phyloP scores from a whole-genome alignment of 92 coral and sea anemone genomes.

The Pocillopora meandrina region DNA sequence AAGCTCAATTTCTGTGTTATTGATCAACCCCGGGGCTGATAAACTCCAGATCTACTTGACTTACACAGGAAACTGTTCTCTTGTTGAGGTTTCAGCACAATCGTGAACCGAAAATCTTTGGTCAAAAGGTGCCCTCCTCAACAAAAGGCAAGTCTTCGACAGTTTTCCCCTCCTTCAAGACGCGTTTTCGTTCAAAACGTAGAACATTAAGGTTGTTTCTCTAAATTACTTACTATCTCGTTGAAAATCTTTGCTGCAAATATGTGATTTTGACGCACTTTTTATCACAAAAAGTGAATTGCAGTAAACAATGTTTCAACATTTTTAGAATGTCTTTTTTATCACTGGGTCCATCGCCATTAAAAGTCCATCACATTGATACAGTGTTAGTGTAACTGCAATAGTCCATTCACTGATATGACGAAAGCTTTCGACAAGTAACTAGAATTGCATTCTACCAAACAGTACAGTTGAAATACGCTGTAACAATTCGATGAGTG shows the following conservation, averaged over 20 bases:
- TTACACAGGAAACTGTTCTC: conserved; percentile 23
- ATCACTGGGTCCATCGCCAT: conserved; percentile 40
- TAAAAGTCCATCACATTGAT: conserved; percentile 40
- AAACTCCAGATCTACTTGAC: conserved; percentile 21
- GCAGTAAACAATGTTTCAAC: conserved; percentile 39
- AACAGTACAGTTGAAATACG: background rate
- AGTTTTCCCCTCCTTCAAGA: background rate
- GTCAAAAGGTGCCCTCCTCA: background rate
- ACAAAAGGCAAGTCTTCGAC: background rate
- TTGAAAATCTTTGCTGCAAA: conserved; percentile 23
- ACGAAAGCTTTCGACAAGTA: conserved; percentile 15
- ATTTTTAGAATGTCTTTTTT: conserved; percentile 44
- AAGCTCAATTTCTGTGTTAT: conserved; percentile 41
- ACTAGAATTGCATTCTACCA: background rate
- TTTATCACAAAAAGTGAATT: conserved; percentile 31
- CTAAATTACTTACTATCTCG: conserved; percentile 23
- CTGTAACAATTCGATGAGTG: background rate
- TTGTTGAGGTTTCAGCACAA: conserved; percentile 20
- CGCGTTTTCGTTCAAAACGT: background rate
- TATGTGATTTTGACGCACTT: conserved; percentile 30
- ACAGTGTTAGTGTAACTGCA: conserved; percentile 33
- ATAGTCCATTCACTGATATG: conserved; percentile 9
- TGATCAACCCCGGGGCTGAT: conserved; percentile 26
- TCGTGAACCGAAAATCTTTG: conserved; percentile 2
- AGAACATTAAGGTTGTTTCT: conserved; percentile 19